These are phyloP conservation scores for Arenaria interpres DNA, from an alignment of 2,113 vertebrate species.

Conservation along the genomic window DNA sequence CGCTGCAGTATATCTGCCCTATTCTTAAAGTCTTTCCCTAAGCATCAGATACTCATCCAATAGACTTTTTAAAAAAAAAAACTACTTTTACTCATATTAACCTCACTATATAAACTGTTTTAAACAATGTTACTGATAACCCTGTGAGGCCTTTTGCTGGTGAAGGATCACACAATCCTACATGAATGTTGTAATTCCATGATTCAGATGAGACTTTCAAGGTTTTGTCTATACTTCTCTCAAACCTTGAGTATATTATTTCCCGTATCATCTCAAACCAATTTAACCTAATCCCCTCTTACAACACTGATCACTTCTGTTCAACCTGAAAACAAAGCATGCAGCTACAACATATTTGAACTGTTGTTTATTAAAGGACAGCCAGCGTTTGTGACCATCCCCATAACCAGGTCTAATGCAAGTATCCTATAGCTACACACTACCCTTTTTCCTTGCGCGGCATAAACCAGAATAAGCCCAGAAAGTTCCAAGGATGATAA, in stretches of 20 bases:
- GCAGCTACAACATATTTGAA: not conserved
- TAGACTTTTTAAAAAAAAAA: not conserved
- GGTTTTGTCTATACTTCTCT: not conserved
- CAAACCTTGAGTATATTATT: not conserved
- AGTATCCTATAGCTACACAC: not conserved
- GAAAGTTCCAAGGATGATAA: not conserved
- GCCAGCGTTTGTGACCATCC: not conserved
- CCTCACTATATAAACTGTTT: not conserved
- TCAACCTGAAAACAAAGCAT: not conserved
- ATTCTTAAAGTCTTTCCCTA: not conserved
- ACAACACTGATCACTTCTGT: not conserved
- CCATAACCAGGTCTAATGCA: not conserved
- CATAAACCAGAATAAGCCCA: not conserved
- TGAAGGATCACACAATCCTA: not conserved
- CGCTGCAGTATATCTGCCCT: not conserved
- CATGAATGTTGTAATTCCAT: accelerated
- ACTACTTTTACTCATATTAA: not conserved
- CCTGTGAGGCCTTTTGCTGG: not conserved
- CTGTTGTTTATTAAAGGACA: not conserved
- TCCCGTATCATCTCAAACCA: not conserved
- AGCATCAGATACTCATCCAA: not conserved
- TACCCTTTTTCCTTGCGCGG: not conserved
- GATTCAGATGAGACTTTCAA: not conserved
- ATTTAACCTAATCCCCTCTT: not conserved
- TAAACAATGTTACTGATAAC: not conserved